Evolutionary conservation across 2,113 vertebrate genomes (phyloP).

Genomic region (Megalops atlanticus): DNA sequence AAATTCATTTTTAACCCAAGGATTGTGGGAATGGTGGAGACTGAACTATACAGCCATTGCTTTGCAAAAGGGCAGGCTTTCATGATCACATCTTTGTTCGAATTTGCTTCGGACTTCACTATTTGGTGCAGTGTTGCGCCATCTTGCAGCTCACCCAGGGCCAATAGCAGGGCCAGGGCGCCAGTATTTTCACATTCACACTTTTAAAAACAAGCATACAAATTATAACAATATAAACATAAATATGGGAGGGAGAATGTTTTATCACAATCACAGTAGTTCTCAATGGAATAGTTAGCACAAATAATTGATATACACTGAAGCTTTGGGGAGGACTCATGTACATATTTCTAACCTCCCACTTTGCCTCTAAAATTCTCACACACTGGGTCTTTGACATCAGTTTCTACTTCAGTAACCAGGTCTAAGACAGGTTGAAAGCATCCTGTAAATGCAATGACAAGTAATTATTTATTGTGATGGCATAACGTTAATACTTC

Average conservation of each 20-base stretch:
- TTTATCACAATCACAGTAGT: neutral
- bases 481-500: conserved; percentile 8
- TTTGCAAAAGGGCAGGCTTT: neutral
- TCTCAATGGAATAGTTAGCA: neutral
- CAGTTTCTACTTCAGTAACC: neutral
- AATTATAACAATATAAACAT: neutral
- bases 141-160: neutral
- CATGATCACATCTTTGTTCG: neutral
- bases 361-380: neutral
- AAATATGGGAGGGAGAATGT: neutral
- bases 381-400: neutral
- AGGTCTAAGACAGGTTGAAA: neutral
- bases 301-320: neutral
- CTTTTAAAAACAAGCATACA: neutral
- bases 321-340: neutral
- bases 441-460: conserved; percentile 1
- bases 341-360: neutral
- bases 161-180: neutral
- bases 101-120: neutral
- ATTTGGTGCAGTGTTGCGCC: neutral
- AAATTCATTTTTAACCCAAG: neutral
- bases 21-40: too few species aligned
- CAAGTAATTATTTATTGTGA: conserved; percentile 12
- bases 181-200: neutral
- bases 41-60: neutral